Percentiles rank a stretch among this genome's conserved stretches.
Conservation (phyloP, 2,113 vertebrate species). For the Enhydra lutris region DNA sequence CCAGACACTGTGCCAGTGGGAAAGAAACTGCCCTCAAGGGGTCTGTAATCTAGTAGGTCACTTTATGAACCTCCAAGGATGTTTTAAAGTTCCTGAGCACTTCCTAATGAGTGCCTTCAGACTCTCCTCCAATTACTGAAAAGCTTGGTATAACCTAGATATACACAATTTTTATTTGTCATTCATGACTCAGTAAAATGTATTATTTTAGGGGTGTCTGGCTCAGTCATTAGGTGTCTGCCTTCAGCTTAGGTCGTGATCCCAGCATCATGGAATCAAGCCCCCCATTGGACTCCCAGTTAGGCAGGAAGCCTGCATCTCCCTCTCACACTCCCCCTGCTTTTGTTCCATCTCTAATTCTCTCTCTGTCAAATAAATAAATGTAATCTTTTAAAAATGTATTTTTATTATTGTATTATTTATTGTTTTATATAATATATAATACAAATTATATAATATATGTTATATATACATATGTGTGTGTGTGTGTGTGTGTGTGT, state of each 20-base stretch:
- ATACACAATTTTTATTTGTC: background rate
- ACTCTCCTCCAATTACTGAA: background rate
- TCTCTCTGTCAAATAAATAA: too few relatives aligned
- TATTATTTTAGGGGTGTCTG: background rate
- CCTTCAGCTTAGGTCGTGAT: too few relatives aligned
- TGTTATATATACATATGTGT: too few relatives aligned
- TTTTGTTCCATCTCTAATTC: too few relatives aligned
- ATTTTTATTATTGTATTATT: background rate
- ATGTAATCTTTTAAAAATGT: background rate
- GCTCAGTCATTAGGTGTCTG: too few relatives aligned
- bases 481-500: background rate
- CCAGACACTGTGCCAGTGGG: background rate
- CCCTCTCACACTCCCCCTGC: too few relatives aligned
- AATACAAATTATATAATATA: too few relatives aligned
- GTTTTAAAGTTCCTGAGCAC: background rate
- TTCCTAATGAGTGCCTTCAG: background rate
- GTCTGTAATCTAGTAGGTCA: background rate
- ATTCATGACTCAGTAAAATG: background rate
- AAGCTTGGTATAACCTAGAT: background rate
- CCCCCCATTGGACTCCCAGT: too few relatives aligned
- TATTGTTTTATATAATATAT: background rate
- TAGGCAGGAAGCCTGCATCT: too few relatives aligned
- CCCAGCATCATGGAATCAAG: too few relatives aligned
- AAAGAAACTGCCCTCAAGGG: background rate
- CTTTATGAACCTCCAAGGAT: background rate